Evolutionary conservation across 2,113 vertebrate species (phyloP), one percentile per base, ranked within the genome.

Genomic region (Hassar affinis): DNA sequence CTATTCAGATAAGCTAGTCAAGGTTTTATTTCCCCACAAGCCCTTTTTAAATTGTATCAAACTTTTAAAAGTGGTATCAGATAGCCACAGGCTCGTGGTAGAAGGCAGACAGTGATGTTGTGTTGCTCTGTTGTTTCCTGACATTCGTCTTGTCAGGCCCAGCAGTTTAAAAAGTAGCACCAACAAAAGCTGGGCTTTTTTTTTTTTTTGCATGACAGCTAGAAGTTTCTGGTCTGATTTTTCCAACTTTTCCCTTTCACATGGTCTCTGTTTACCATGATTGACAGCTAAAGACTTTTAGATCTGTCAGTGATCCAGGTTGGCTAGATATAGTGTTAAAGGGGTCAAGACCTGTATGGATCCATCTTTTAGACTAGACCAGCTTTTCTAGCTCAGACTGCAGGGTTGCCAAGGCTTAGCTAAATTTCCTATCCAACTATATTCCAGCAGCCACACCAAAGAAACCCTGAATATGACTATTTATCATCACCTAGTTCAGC

Each of bases 21-120:
- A 59, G 52, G 25, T 33, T 57, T 71, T 57, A 22, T 42, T 15
- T 5, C 6, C 45, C 54, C 80, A 3, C 25, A 68, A 54, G 52
- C 51, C 38, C 54, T 68, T 30, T 81, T 71, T 61, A 61, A 75
- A 75, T 79, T 83, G 81, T 47, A 64, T 86, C 64, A 83, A 86
- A 79, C 75, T 74, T 79, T 86, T 66, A 83, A 86, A 79, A 57
- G 75, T 49, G 45, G n/a, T 79, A 51, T 71, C 75, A 79, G 66
- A 22, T 74, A 76, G 57, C 62, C 38, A 38, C 77, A 71, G 51
- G 51, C 51, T n/a, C 14, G 4, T 49, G n/a, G 75, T 72, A 72
- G 56, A 25, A 35, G 8, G 64, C 52, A 42, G 56, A 74, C 57
- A 79, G 45, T 64, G 76, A 69, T 74, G 68, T 66, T 33, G 49